A percentile compares a stretch with the other conserved stretches of the same genome.
Evolutionary conservation across 2,797 vertebrate genomes (phyloP).

Genomic region (Picus viridis): DNA sequence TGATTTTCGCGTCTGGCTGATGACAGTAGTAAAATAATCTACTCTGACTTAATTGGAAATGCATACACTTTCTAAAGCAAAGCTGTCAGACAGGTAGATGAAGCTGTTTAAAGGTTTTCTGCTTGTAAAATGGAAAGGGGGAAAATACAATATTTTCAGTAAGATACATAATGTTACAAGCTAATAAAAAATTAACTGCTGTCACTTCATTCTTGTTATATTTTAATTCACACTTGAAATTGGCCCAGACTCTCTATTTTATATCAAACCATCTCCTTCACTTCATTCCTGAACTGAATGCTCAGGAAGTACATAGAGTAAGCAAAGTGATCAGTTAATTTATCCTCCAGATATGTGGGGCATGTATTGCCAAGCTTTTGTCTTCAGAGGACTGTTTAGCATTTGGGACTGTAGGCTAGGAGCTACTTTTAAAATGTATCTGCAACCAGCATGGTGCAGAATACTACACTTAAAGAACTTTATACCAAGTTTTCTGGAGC

Average conservation of each 20-base stretch:
- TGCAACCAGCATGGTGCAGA: not conserved
- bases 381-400: not conserved
- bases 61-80: constrained; percentile 9
- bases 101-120: constrained; percentile 48
- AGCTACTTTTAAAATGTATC: not conserved
- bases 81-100: constrained; percentile 28
- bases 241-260: constrained; percentile 28
- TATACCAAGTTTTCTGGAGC: not conserved
- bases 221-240: constrained; percentile 46
- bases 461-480: not conserved
- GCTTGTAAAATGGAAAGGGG: not conserved
- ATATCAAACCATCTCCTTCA: constrained; percentile 3
- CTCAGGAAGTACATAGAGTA: not conserved
- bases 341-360: not conserved
- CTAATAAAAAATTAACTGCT: constrained; percentile 46
- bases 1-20: constrained; percentile 29
- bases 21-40: constrained; percentile 35
- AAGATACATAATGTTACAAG: constrained; percentile 49
- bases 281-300: not conserved
- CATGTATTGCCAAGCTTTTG: not conserved
- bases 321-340: not conserved
- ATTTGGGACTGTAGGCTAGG: not conserved
- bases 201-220: not conserved
- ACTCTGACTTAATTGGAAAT: constrained; percentile 49
- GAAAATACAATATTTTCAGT: constrained; percentile 28